Base-by-base conservation (phyloP, 2,113 vertebrate species). In the Malurus cyaneus region DNA sequence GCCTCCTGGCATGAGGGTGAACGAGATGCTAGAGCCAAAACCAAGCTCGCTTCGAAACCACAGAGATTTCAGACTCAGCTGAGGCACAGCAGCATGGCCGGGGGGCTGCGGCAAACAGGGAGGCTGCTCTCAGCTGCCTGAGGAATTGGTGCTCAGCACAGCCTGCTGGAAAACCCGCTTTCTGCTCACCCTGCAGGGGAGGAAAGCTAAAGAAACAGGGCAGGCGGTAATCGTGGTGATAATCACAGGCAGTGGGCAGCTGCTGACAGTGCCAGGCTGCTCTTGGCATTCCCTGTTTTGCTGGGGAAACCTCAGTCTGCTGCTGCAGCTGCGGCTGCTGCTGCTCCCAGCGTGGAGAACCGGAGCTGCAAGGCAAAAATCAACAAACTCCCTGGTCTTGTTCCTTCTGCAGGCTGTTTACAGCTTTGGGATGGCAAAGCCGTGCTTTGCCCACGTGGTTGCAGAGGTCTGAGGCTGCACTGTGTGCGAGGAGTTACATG, bases 191-290 rank as follows among this genome's bases (percentile, higher is more conserved):
- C 8, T 42, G 0, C 6, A 25, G 56, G 83, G 42, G 49, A 23
- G 28, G 56, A 61, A 18, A 78, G 42, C 34, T 28, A 29, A 21
- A 64, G 24, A 54, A 79, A 36, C 11, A 34, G 10, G 6, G 29
- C 0, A 2, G 23, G 25, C 21, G 66, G 1, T 11, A 46, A 56
- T 13, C 56, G 52, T 6, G 72, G 21, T 0, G 2, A 49, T 79
- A 91, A 39, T 31, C 32, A 31, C 0, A 20, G 62, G 23, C 52
- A 53, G 41, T 3, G 26, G 23, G 60, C 73, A 73, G 49, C 14
- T 44, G 53, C 52, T 3, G 3, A 31, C 2, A 3, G 29, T 3
- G 1, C 20, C 28, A 29, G 18, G 18, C 11, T 88, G 53, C 50
- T 56, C 41, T 83, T 2, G 3, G 10, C 3, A 0, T 52, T 66